A percentile compares a stretch with the other conserved stretches of the same genome.
Conservation (phyloP, 2,113 vertebrate genomes). For the Chloropsis hardwickii region DNA sequence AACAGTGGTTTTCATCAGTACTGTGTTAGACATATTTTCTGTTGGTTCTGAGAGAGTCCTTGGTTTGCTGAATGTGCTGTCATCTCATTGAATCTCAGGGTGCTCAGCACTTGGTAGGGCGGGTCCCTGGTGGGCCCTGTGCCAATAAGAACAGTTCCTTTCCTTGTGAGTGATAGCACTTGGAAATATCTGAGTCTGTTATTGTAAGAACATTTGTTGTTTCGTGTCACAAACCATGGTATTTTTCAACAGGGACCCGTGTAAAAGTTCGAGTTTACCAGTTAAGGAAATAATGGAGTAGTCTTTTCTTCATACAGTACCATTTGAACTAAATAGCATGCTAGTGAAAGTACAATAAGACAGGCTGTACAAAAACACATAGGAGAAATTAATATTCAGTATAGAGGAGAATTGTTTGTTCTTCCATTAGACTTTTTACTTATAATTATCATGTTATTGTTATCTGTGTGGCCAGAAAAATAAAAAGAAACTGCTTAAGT, state of each 20-base stretch:
- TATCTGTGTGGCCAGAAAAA: not conserved
- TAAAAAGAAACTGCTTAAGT: not conserved
- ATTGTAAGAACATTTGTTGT: constrained; percentile 22
- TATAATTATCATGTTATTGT: not conserved
- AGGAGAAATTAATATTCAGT: not conserved
- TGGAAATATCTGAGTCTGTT: not conserved
- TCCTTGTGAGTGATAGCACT: not conserved
- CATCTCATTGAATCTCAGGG: not conserved
- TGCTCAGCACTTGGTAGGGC: not conserved
- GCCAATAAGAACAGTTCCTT: not conserved
- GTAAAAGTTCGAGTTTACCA: not conserved
- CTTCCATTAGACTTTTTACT: not conserved
- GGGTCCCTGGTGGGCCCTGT: not conserved
- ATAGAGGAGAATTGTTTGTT: not conserved
- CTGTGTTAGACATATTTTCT: not conserved
- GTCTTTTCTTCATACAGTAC: not conserved
- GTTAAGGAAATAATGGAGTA: not conserved
- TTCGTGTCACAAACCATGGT: not conserved
- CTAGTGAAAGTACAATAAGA: not conserved
- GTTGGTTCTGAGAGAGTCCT: not conserved
- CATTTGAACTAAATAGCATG: not conserved
- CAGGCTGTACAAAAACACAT: not conserved
- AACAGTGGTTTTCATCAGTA: not conserved
- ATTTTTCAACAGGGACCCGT: not conserved
- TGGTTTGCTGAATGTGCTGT: not conserved